Conservation (phyloP, 2,113 vertebrate genomes). For the Gallinago undulata region DNA sequence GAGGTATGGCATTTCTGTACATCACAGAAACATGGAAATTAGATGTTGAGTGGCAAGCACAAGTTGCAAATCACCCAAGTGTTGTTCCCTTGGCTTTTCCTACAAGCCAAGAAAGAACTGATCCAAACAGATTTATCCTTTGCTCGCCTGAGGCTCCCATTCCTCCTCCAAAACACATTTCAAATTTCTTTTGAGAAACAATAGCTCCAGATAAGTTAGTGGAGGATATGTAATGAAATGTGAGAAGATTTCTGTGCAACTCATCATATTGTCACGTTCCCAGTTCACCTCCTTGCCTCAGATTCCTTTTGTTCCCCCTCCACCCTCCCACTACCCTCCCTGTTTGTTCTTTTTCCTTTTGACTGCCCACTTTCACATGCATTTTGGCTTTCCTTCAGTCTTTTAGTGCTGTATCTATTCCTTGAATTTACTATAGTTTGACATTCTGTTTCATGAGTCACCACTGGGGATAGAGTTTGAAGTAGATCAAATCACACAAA, state of each 20-base stretch:
- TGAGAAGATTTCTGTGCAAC: not conserved
- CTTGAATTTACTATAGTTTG: slow-evolving; percentile 34
- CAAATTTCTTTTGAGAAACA: not conserved
- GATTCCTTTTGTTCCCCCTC: slow-evolving; percentile 3
- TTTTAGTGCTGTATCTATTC: not conserved
- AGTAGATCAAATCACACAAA: slow-evolving; percentile 13
- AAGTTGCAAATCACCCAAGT: not conserved
- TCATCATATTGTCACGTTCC: not conserved
- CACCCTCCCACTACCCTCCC: not conserved
- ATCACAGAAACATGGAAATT: not conserved
- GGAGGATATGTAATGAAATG: not conserved
- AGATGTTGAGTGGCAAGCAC: not conserved
- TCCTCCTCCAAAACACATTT: not conserved
- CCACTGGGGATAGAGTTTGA: not conserved
- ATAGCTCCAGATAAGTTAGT: not conserved
- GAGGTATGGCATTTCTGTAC: not conserved
- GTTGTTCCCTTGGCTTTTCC: not conserved
- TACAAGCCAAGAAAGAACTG: not conserved
- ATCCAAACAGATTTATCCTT: not conserved
- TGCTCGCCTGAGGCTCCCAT: not conserved
- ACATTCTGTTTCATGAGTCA: slow-evolving; percentile 44
- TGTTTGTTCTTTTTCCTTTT: slow-evolving; percentile 25
- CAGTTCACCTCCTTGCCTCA: slow-evolving; percentile 13
- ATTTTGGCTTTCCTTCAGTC: not conserved
- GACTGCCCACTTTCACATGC: not conserved